Evolutionary conservation across 1,140 invertebrate species (phyloP).

Genomic region (Cepaea nemoralis): DNA sequence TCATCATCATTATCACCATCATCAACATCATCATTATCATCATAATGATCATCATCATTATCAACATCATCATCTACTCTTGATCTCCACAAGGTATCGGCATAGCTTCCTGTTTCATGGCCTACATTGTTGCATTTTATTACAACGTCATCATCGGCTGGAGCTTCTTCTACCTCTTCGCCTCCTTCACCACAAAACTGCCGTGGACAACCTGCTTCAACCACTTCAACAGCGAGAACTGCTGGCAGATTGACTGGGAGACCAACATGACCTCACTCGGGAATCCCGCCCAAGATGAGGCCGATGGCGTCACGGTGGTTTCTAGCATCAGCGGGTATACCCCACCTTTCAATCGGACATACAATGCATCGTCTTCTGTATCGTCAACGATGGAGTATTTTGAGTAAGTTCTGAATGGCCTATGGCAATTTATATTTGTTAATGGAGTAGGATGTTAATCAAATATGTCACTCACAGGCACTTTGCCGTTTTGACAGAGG

Average conservation of each 20-base stretch:
- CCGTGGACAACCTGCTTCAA: conserved; percentile 97
- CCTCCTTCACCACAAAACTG: conserved; percentile 88
- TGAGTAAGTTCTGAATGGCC: conserved; percentile 56
- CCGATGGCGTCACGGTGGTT: background rate
- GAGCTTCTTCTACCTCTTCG: conserved; percentile 96
- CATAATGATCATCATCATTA: too few relatives aligned
- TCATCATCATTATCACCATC: too few relatives aligned
- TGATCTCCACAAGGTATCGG: conserved; percentile 66
- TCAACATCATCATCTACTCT: too few relatives aligned
- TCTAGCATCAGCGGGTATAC: too few relatives aligned
- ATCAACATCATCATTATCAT: too few relatives aligned
- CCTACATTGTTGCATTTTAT: conserved; percentile 98
- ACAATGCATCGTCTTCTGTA: conserved; percentile 38
- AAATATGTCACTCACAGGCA: too few relatives aligned
- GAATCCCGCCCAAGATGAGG: background rate
- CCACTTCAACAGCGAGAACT: conserved; percentile 90
- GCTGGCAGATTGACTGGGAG: conserved; percentile 68
- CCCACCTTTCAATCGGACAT: conserved; percentile 20
- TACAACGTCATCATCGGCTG: conserved; percentile 99
- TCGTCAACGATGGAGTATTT: conserved; percentile 56
- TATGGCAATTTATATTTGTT: too few relatives aligned
- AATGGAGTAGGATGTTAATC: too few relatives aligned
- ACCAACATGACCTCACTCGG: conserved; percentile 1
- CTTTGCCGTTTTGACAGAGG: too few relatives aligned
- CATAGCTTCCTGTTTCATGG: conserved; percentile 79